phyloP scores from a whole-genome alignment of 2,888 invertebrate species.

The Silvanus unidentatus region DNA sequence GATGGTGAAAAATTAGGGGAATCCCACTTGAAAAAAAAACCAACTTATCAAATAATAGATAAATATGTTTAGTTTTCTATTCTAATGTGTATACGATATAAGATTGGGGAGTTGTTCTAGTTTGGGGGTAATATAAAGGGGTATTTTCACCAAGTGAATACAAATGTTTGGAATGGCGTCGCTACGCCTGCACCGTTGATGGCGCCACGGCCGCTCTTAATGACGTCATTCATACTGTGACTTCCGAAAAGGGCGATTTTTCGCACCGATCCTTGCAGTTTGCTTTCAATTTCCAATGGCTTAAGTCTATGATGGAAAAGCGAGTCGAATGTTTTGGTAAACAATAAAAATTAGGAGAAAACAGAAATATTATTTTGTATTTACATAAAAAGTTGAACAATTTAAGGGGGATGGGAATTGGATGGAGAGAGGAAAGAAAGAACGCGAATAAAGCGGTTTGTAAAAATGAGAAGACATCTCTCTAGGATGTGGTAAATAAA shows the following conservation, averaged over 20 bases:
- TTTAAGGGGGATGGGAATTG: not conserved
- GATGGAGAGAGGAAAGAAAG: no score
- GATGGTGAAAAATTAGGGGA: no score
- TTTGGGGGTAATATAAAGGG: conserved; percentile 29
- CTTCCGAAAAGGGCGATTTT: conserved; percentile 34
- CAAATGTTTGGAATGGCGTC: conserved; percentile 39
- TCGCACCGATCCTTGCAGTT: conserved; percentile 18
- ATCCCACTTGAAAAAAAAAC: no score
- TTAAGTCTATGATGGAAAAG: conserved; percentile 9
- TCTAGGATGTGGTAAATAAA: conserved; percentile 27
- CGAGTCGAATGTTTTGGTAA: no score
- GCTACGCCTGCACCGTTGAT: conserved; percentile 32
- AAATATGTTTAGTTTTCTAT: conserved; percentile 6
- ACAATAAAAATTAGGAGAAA: conserved; percentile 2
- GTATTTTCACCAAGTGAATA: conserved; percentile 33
- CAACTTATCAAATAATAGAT: conserved; percentile 5
- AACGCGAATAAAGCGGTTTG: not conserved
- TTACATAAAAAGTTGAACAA: conserved; percentile 5
- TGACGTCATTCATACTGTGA: conserved; percentile 38
- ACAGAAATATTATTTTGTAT: conserved; percentile 3
- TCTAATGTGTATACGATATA: conserved; percentile 29
- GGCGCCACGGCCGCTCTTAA: conserved; percentile 38
- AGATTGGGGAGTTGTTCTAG: conserved; percentile 35
- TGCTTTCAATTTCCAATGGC: conserved; percentile 15
- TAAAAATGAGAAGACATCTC: conserved; percentile 5